Evolutionary conservation across 2,797 vertebrate genomes (phyloP), one percentile per base, ranked within the genome.

Genomic region (Rhyacichthys aspro): DNA sequence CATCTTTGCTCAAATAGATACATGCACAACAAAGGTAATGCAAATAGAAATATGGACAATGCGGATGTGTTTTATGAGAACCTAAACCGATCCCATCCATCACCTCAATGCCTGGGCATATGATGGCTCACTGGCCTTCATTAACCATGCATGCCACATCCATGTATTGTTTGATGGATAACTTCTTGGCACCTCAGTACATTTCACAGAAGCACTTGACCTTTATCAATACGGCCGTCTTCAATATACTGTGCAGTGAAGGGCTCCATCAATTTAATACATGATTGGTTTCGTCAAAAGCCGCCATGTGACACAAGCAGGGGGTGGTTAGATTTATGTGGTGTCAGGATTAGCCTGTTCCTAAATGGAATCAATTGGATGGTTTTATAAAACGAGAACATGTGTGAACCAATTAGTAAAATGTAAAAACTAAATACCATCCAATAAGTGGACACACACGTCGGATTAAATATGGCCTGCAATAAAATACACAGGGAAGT

Each of bases 171-270:
- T 78, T 88, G 86, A 90, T 82, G 72, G 84, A 88, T 85, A 78
- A 73, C 81, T 70, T 75, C 69, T 61, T 72, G 74, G 76, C 80
- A 82, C 74, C 78, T 83, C 72, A 53, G 72, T 76, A 67, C 79
- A 79, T 85, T 80, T 79, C 67, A 71, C 43, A 32, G 67, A 79
- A 65, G 71, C 79, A 70, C 79, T 87, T 89, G 84, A 88, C 87
- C 86, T 89, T 88, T 88, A 83, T 79, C 54, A 39, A 82, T 81
- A 74, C 1, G n/a, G 56, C 69, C 57, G 67, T 67, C 74, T 86
- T 82, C 82, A 85, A 82, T 83, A 85, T 81, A 81, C 74, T 57
- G 72, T 73, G 73, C 74, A 71, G 65, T 65, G 74, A 77, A 69
- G 55, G 67, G 60, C 67, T 77, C 55, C 53, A 55, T 85, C 70